These are phyloP conservation scores for Sylvicola cinctus DNA, from an alignment of 2,888 invertebrate species.

Conservation along the genomic window DNA sequence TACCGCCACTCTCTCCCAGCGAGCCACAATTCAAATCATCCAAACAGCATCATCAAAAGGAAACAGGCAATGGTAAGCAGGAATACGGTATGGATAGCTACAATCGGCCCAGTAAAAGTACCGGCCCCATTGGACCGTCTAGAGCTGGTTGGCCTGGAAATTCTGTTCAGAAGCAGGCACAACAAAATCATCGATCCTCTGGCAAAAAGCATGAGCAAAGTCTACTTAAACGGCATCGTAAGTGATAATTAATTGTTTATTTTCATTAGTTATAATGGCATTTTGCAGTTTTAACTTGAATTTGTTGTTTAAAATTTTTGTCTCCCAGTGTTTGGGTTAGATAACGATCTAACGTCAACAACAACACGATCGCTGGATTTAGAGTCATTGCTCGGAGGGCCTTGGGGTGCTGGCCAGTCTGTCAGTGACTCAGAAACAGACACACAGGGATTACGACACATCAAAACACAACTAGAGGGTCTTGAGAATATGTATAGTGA, in stretches of 20 bases:
- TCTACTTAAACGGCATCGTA: slow-evolving; percentile 11
- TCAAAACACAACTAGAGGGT: slow-evolving; percentile 60
- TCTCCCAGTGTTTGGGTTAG: slow-evolving; percentile 42
- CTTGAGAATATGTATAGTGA: slow-evolving; percentile 64
- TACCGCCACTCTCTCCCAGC: slow-evolving; percentile 55
- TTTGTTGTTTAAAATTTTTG: no score
- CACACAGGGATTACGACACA: slow-evolving; percentile 55
- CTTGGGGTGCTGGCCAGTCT: slow-evolving; percentile 22
- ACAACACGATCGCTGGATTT: slow-evolving; percentile 56
- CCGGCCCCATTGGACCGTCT: slow-evolving; percentile 15
- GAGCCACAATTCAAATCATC: slow-evolving; percentile 19
- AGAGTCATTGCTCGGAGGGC: slow-evolving; percentile 56
- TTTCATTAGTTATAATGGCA: slow-evolving; percentile 1
- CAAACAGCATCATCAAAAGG: slow-evolving; percentile 6
- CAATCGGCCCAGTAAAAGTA: slow-evolving; percentile 20
- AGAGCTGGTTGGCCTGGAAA: slow-evolving; percentile 11
- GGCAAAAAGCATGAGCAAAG: slow-evolving; percentile 11
- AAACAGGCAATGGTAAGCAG: slow-evolving; percentile 24
- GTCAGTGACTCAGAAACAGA: slow-evolving; percentile 54
- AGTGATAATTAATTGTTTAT: slow-evolving; percentile 4
- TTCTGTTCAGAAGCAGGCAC: slow-evolving; percentile 9
- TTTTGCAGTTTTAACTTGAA: background rate
- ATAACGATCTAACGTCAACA: slow-evolving; percentile 58
- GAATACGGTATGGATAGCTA: slow-evolving; percentile 31
- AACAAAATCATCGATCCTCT: background rate